These are phyloP conservation scores for Desmophyllum pertusum DNA, from an alignment of 92 coral and sea anemone species.

Conservation along the genomic window DNA sequence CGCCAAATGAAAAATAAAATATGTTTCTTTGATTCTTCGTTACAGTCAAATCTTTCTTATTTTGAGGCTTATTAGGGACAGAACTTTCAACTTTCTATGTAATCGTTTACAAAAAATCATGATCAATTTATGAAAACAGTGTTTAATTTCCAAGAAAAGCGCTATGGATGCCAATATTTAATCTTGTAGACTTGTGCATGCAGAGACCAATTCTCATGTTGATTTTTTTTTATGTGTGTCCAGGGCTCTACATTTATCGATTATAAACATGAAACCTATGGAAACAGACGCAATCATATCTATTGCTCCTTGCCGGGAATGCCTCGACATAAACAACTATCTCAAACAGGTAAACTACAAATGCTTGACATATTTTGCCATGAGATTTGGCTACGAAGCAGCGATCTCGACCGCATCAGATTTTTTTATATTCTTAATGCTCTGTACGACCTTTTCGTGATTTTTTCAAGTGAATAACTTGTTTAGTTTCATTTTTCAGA, in stretches of 20 bases:
- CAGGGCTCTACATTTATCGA: slow-evolving; percentile 85
- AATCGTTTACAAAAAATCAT: background rate
- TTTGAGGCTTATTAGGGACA: background rate
- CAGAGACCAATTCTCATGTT: background rate
- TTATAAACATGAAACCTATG: slow-evolving; percentile 63
- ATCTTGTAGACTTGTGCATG: background rate
- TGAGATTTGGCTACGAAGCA: background rate
- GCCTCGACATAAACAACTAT: slow-evolving; percentile 74
- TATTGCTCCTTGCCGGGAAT: slow-evolving; percentile 68
- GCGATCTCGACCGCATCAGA: background rate
- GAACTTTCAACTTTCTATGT: background rate
- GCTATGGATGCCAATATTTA: slow-evolving; percentile 5
- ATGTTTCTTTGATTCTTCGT: background rate
- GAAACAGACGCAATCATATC: slow-evolving; percentile 58
- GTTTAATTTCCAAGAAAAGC: slow-evolving; percentile 16
- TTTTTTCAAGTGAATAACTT: background rate
- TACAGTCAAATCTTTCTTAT: background rate
- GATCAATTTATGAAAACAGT: background rate
- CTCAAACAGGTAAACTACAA: slow-evolving; percentile 73
- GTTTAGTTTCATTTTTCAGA: slow-evolving; percentile 46
- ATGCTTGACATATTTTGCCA: background rate
- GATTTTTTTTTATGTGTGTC: background rate
- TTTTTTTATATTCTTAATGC: no score
- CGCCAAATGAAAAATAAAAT: background rate
- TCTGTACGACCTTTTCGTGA: background rate